Percentiles rank a stretch among this genome's conserved stretches.
Evolutionary conservation across 2,113 vertebrate genomes (phyloP).

Genomic region (Hemiprocne comata): DNA sequence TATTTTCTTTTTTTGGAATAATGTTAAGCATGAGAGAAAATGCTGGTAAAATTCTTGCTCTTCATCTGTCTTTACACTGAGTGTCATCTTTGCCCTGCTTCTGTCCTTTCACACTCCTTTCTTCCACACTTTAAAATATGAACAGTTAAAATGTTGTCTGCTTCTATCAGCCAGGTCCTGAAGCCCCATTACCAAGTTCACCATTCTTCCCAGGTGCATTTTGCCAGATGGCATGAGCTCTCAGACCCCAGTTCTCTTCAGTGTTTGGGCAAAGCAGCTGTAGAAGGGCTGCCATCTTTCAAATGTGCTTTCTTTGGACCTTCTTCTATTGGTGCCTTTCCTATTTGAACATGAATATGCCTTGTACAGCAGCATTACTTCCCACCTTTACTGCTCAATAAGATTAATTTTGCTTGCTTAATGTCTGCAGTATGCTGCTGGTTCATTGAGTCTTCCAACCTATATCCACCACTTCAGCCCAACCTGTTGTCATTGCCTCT

Average conservation of each 20-base stretch:
- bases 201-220: neutral
- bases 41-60: neutral
- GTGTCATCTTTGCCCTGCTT: neutral
- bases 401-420: neutral
- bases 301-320: neutral
- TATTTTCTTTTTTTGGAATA: neutral
- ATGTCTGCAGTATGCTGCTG: neutral
- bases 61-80: neutral
- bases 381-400: neutral
- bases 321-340: neutral
- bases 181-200: neutral
- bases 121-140: neutral
- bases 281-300: fast-evolving
- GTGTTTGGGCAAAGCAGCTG: neutral
- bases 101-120: neutral
- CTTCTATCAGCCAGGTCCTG: neutral
- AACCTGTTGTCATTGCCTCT: neutral
- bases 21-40: neutral
- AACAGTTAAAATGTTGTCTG: neutral
- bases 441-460: neutral
- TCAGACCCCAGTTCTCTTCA: neutral
- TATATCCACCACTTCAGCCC: neutral
- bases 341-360: neutral
- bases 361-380: neutral
- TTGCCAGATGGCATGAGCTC: neutral